A percentile compares a stretch with the other conserved stretches of the same genome.
phyloP scores from a whole-genome alignment of 2,888 invertebrate genomes.

The Sarcophaga variegata region DNA sequence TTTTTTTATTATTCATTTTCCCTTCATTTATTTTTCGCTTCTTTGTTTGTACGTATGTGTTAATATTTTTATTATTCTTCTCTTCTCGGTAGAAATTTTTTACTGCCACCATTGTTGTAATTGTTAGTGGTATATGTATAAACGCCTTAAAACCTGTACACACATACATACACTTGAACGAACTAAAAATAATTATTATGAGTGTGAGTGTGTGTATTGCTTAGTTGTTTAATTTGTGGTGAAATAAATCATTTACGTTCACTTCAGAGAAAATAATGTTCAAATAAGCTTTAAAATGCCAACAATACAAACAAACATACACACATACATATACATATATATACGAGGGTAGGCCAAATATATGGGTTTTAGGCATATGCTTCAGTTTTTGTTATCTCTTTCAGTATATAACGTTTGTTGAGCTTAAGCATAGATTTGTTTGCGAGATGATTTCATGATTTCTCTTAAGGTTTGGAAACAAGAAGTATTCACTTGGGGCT shows the following conservation, averaged over 20 bases:
- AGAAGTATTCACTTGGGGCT: too few relatives aligned
- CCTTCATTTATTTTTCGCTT: background rate
- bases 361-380: too few relatives aligned
- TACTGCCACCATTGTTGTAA: conserved; percentile 17
- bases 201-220: conserved; percentile 40
- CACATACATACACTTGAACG: background rate
- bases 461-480: too few relatives aligned
- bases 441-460: too few relatives aligned
- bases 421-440: too few relatives aligned
- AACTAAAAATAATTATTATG: conserved; percentile 59
- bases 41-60: background rate
- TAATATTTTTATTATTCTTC: background rate
- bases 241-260: conserved; percentile 66
- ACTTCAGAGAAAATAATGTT: conserved; percentile 58
- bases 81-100: background rate
- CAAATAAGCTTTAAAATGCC: conserved; percentile 62
- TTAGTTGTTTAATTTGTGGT: conserved; percentile 67
- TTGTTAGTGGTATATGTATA: conserved; percentile 22
- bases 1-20: background rate
- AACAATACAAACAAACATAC: conserved; percentile 8
- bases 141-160: background rate
- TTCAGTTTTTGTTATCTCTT: too few relatives aligned
- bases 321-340: background rate
- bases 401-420: too few relatives aligned
- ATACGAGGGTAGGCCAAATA: background rate